Conservation (phyloP, 2,888 invertebrate genomes). For the Hypolimnas misippus region DNA sequence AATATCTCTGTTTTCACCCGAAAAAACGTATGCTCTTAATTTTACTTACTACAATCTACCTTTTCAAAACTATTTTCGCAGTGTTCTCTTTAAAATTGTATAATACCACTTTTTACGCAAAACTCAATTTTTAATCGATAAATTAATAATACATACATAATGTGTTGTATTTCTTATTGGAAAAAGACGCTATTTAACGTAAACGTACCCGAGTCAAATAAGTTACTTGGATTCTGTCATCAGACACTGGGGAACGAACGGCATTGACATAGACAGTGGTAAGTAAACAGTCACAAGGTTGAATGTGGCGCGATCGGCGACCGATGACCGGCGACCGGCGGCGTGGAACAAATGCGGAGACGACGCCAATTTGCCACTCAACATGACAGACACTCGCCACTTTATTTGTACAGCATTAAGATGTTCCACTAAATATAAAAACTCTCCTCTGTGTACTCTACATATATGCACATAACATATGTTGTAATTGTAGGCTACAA, state of each 20-base stretch:
- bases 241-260: conserved; percentile 51
- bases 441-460: conserved; percentile 52
- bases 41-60: too few relatives aligned
- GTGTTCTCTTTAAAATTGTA: too few relatives aligned
- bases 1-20: background rate
- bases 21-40: too few relatives aligned
- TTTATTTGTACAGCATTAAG: conserved; percentile 72
- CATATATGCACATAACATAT: conserved; percentile 44
- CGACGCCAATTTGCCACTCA: conserved; percentile 75
- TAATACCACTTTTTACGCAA: too few relatives aligned
- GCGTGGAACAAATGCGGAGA: conserved; percentile 69
- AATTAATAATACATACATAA: too few relatives aligned
- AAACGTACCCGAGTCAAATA: background rate
- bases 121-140: too few relatives aligned
- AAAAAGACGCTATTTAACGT: background rate
- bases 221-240: conserved; percentile 29
- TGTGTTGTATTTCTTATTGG: too few relatives aligned
- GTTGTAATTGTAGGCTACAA: conserved; percentile 7
- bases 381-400: conserved; percentile 65
- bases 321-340: conserved; percentile 46
- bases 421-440: conserved; percentile 60
- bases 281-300: conserved; percentile 62
- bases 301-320: conserved; percentile 58
- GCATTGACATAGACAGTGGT: conserved; percentile 66
- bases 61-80: background rate